Conservation (phyloP, 2,113 vertebrate genomes). For the Nothobranchius kuhntae region DNA sequence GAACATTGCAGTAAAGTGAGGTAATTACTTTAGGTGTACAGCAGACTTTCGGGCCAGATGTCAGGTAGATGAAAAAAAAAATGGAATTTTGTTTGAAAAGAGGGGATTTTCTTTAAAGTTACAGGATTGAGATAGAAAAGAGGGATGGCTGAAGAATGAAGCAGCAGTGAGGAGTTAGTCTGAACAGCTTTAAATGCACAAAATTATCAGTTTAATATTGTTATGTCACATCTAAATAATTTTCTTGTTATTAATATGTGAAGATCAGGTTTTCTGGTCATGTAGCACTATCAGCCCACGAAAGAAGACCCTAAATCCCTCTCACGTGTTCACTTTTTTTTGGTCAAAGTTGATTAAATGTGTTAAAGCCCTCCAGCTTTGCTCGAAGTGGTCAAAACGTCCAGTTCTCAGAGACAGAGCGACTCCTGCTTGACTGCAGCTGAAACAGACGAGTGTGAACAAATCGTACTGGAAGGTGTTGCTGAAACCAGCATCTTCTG, state of each 20-base stretch:
- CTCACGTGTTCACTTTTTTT: not conserved
- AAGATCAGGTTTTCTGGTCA: not conserved
- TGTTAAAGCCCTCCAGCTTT: not conserved
- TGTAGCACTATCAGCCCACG: not conserved
- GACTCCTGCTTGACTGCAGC: not conserved
- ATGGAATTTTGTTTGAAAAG: not conserved
- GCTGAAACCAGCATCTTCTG: not conserved
- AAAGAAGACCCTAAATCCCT: not conserved
- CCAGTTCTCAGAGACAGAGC: not conserved
- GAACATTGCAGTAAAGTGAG: conserved; percentile 73
- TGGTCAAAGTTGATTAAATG: not conserved
- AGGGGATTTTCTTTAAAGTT: conserved; percentile 16
- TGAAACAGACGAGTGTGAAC: not conserved
- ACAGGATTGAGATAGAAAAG: conserved; percentile 57
- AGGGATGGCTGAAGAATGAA: conserved; percentile 49
- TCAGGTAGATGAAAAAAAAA: conserved; percentile 45
- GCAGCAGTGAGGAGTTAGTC: not conserved
- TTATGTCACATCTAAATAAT: not conserved
- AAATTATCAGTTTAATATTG: conserved; percentile 2
- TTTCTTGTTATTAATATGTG: not conserved
- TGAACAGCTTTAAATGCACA: not conserved
- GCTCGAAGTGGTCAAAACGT: not conserved
- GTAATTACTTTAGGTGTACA: conserved; percentile 69
- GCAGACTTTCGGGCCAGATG: conserved; percentile 56
- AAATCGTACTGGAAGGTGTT: not conserved